Evolutionary conservation across 2,888 invertebrate species (phyloP), one percentile per base, ranked within the genome.

Genomic region (Heteromyza rotundicornis): DNA sequence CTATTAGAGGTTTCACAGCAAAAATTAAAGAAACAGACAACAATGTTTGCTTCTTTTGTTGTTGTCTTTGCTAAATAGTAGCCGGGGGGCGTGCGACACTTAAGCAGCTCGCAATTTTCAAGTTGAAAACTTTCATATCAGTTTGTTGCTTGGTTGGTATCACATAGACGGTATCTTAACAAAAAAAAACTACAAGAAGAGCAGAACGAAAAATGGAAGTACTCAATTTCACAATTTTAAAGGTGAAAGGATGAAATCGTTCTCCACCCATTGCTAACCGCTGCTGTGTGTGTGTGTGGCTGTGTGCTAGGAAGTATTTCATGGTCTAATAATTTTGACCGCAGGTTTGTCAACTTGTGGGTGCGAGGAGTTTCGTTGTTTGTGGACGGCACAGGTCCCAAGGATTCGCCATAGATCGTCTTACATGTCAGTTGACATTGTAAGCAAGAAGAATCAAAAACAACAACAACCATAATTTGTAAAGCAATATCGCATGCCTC

Each of bases 271-370:
- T 40, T 40, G 16, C n/a, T 40, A 8, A 16, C 17, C 5, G 19
- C 20, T 19, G 2, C 35, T 57, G 50, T 35, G 5, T 47, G 22
- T 1, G n/a, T 24, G 40, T 12, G 14, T 56, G 40, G n/a, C 1
- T 56, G 47, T 44, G 22, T n/a, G 19, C 20, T 19, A 7, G n/a
- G 7, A 52, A 52, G 23, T 47, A 2, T 52, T 68, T 66, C 72
- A 69, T 55, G 73, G 74, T 69, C 74, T 73, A 74, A 71, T 73
- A 71, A 71, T 69, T 70, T 67, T 62, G 74, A 69, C 73, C 74
- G 59, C 74, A 74, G 69, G 73, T 62, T 68, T 62, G 51, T 35
- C 17, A 49, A n/a, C n/a, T n/a, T n/a, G n/a, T n/a, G n/a, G n/a
- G n/a, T n/a, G n/a, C n/a, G n/a, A n/a, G n/a, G n/a, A n/a, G n/a